These are phyloP conservation scores for Mastigias papua DNA, from an alignment of 30 jellyfish, hydroid and myxozoan species.

Conservation along the genomic window DNA sequence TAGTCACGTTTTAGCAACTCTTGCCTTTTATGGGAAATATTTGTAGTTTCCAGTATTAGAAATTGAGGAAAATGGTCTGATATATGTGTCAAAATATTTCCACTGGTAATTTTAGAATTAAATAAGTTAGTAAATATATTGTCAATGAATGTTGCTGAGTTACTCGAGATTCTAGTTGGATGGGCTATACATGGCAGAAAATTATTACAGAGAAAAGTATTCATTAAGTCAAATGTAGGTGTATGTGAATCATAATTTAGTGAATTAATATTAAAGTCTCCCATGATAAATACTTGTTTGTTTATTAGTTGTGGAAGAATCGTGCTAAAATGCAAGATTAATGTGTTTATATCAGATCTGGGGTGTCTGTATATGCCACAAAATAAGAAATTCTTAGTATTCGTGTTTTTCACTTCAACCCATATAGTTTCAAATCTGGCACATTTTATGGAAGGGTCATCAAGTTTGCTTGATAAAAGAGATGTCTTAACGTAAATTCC, in stretches of 20 bases:
- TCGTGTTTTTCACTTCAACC: background rate
- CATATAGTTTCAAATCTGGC: background rate
- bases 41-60: no score
- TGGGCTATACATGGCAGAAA: slow-evolving; percentile 4
- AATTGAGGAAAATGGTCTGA: no score
- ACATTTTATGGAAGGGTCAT: background rate
- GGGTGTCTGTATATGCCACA: no score
- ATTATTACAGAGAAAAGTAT: background rate
- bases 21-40: no score
- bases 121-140: slow-evolving; percentile 6
- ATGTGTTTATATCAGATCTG: background rate
- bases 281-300: background rate
- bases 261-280: slow-evolving; percentile 7
- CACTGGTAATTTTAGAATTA: slow-evolving; percentile 11
- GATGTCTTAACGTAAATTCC: background rate
- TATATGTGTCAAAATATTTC: background rate
- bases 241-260: slow-evolving; percentile 33
- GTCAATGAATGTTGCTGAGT: slow-evolving; percentile 16
- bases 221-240: slow-evolving; percentile 4
- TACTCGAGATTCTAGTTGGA: slow-evolving; percentile 6
- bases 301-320: background rate
- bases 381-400: no score
- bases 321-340: background rate
- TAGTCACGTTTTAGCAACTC: no score
- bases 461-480: background rate